Evolutionary conservation across 2,888 invertebrate species (phyloP), one percentile per base, ranked within the genome.

Genomic region (Apomyelois bistriatella): DNA sequence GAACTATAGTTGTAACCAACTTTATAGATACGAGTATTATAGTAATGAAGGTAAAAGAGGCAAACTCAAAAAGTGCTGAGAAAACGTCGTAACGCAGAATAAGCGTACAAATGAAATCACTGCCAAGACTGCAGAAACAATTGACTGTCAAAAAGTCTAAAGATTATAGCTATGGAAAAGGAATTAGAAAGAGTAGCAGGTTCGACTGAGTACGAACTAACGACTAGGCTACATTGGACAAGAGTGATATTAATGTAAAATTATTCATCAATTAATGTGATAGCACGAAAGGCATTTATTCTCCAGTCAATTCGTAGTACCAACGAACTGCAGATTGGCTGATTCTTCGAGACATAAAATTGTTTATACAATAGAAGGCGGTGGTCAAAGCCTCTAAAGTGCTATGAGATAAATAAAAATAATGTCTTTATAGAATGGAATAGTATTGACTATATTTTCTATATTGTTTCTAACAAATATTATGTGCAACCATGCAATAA

Each of bases 241-340:
- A 4, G 1, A 6, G 7, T 9, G 8, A 32, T 7, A 7, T 7
- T 38, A 13, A 32, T 52, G 28, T 12, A 35, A 16, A 46, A 35
- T 55, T 52, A 41, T 41, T 41, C 17, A 41, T 16, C 41, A n/a
- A 41, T 41, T 41, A 41, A 41, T 41, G 41, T 41, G 41, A 22
- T 41, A 9, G 7, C 41, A 41, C 41, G 41, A 17, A 22, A 22
- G 9, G 10, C 38, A 13, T 13, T 38, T 38, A 13, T 38, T 6
- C 13, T 13, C 13, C 38, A 38, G 38, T 38, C 12, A 13, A 38
- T 1, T 38, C 12, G 12, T 12, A 13, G 12, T 13, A 36, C 8
- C n/a, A 12, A 38, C 38, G 3, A 5, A 1, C 15, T 1, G 6
- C n/a, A 17, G 41, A 41, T 41, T 41, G 41, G 41, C 41, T 22